A percentile compares a stretch with the other conserved stretches of the same genome.
These are phyloP conservation scores for Tetragnatha versicolor DNA, from an alignment of 1,140 invertebrate genomes.

Conservation along the genomic window DNA sequence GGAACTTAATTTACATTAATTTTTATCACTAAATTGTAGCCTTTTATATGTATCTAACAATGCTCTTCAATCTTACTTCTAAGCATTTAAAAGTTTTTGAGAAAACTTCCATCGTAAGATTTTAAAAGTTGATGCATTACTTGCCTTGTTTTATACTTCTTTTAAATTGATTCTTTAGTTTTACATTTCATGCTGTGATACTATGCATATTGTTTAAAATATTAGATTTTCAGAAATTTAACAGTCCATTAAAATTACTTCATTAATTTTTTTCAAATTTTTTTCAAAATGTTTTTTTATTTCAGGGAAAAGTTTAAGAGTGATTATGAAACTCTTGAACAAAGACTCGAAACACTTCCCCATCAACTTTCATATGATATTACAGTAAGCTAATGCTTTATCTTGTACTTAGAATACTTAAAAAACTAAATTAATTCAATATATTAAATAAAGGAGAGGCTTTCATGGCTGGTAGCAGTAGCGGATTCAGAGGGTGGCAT, in stretches of 20 bases:
- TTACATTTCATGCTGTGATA: neutral
- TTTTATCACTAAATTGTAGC: neutral
- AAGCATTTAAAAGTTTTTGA: neutral
- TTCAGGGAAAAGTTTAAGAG: slow-evolving; percentile 62
- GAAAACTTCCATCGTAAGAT: too few species aligned
- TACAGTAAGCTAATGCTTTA: slow-evolving; percentile 61
- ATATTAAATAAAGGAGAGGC: neutral
- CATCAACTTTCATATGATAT: slow-evolving; percentile 64
- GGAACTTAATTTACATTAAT: neutral
- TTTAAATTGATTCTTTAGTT: neutral
- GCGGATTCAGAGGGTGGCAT: neutral
- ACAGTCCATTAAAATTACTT: neutral
- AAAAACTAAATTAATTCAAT: neutral
- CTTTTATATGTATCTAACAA: neutral
- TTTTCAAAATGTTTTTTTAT: neutral
- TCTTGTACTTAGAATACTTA: slow-evolving; percentile 1
- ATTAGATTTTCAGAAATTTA: neutral
- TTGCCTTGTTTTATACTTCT: neutral
- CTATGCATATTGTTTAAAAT: neutral
- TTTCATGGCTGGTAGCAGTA: neutral
- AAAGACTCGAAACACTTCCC: slow-evolving; percentile 62
- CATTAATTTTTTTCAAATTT: neutral
- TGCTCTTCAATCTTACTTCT: neutral
- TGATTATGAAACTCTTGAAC: slow-evolving; percentile 63
- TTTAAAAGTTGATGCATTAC: neutral